Evolutionary conservation across 2,888 invertebrate species (phyloP).

Genomic region (Troglohyphantes excavatus): DNA sequence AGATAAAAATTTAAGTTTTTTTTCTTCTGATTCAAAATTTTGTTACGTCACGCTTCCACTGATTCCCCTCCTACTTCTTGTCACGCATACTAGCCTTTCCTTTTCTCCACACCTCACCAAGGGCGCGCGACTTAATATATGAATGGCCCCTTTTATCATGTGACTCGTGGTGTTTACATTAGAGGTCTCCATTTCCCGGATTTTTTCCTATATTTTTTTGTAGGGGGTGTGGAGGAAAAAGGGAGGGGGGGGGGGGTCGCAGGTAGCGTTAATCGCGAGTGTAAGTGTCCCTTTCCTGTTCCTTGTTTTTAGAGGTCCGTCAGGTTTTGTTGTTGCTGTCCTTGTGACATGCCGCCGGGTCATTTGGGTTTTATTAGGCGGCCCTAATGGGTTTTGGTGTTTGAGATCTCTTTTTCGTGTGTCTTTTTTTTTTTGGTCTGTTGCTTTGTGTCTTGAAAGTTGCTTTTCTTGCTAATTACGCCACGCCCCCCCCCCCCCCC

Average conservation of each 20-base stretch:
- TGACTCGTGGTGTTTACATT: conserved; percentile 65
- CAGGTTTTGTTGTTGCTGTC: neutral
- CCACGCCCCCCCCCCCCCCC: no score
- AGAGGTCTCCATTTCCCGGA: conserved; percentile 10
- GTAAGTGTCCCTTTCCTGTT: conserved; percentile 66
- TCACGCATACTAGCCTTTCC: no score
- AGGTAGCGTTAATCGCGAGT: conserved; percentile 56
- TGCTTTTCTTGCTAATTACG: no score
- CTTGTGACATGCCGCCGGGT: conserved; percentile 47
- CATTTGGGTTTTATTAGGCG: conserved; percentile 53
- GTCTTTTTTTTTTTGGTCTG: conserved; percentile 7
- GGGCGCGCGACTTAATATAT: no score
- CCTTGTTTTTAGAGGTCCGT: conserved; percentile 49
- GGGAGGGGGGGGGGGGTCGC: neutral
- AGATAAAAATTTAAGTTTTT: no score
- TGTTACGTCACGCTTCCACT: no score
- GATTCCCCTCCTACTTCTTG: no score
- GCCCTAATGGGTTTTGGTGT: conserved; percentile 33
- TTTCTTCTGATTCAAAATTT: no score
- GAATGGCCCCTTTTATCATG: neutral
- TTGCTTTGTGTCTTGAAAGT: no score
- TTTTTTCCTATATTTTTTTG: conserved; percentile 10
- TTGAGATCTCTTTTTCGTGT: neutral
- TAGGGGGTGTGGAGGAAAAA: no score
- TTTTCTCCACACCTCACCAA: no score